phyloP scores from a whole-genome alignment of 1,140 invertebrate genomes.

The Odontomachus brunneus region DNA sequence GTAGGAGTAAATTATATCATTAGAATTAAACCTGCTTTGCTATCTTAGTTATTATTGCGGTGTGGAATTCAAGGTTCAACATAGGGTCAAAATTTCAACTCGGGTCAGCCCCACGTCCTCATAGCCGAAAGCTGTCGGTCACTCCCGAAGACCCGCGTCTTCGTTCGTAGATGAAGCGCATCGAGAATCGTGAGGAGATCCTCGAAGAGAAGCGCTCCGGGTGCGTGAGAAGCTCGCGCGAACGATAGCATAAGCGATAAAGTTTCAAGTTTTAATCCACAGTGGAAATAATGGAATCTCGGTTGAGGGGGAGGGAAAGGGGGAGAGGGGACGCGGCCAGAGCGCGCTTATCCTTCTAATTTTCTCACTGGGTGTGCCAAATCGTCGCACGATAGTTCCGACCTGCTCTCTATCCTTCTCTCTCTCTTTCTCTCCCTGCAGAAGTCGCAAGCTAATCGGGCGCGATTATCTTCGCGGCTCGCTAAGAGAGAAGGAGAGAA shows the following conservation, averaged over 20 bases:
- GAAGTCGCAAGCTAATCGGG: conserved; percentile 42
- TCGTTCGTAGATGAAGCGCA: neutral
- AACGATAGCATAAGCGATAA: conserved; percentile 46
- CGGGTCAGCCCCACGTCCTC: too few species aligned
- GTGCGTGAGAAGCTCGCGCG: conserved; percentile 4
- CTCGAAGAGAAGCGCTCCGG: conserved; percentile 10
- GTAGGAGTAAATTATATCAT: too few species aligned
- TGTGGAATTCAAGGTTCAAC: too few species aligned
- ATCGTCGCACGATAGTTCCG: conserved; percentile 65
- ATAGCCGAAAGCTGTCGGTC: too few species aligned
- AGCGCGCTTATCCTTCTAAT: conserved; percentile 59
- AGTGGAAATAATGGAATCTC: conserved; percentile 44
- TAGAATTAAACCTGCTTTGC: too few species aligned
- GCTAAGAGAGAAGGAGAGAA: neutral
- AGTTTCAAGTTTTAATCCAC: conserved; percentile 60
- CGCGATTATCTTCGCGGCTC: conserved; percentile 42
- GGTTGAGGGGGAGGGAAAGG: neutral
- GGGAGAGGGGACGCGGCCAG: too few species aligned
- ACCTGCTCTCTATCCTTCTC: conserved; percentile 60
- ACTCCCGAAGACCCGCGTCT: too few species aligned
- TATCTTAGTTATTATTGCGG: too few species aligned
- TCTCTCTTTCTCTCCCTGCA: conserved; percentile 32
- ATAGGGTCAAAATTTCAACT: too few species aligned
- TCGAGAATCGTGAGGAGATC: conserved; percentile 9
- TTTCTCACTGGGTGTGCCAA: conserved; percentile 67